These are phyloP conservation scores for Nephrotoma appendiculata DNA, from an alignment of 2,888 invertebrate species.

Conservation along the genomic window DNA sequence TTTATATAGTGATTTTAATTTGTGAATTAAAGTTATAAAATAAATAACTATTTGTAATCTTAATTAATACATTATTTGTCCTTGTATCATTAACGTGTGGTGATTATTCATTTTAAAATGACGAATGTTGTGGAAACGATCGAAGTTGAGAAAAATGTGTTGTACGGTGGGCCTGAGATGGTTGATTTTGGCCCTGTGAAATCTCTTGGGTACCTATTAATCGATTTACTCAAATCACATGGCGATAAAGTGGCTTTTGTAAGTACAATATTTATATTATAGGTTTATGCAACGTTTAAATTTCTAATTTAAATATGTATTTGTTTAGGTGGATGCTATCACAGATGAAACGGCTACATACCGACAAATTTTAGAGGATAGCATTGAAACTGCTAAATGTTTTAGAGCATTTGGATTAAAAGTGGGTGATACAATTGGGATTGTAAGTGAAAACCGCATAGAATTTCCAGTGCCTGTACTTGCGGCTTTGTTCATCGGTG, in stretches of 20 bases:
- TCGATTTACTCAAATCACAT: background rate
- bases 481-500: slow-evolving; percentile 17
- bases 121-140: background rate
- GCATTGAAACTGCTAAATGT: slow-evolving; percentile 22
- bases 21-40: background rate
- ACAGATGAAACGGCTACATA: background rate
- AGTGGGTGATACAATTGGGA: slow-evolving; percentile 36
- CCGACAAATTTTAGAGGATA: background rate
- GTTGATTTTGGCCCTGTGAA: background rate
- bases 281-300: background rate
- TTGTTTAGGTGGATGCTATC: background rate
- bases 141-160: background rate
- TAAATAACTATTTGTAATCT: background rate
- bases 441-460: slow-evolving; percentile 42
- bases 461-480: slow-evolving; percentile 35
- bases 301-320: background rate
- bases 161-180: background rate
- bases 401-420: slow-evolving; percentile 7
- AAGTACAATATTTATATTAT: background rate
- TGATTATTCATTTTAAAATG: background rate
- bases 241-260: background rate
- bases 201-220: background rate
- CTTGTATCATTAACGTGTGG: background rate
- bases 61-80: background rate
- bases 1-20: background rate